phyloP scores from a whole-genome alignment of 1,140 invertebrate species.

The Mamestra configurata region DNA sequence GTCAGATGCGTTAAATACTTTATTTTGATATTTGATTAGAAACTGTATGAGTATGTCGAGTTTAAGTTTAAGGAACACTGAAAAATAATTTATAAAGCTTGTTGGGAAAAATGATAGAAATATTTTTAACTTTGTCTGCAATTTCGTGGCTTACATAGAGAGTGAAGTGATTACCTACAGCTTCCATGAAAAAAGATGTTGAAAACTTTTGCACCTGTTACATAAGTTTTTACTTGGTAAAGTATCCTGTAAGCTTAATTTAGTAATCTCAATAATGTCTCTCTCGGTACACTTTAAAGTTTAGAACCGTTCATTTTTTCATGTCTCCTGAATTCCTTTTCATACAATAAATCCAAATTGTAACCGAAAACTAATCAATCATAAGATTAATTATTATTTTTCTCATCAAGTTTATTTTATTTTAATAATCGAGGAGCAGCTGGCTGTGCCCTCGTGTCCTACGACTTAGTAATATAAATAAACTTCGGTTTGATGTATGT shows the following conservation, averaged over 20 bases:
- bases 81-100: conserved; percentile 32
- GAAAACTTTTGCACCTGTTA: too few species aligned
- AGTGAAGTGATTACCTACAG: neutral
- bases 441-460: conserved; percentile 49
- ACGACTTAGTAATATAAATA: conserved; percentile 47
- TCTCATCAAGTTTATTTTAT: conserved; percentile 14
- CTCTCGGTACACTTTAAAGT: too few species aligned
- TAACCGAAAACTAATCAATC: neutral
- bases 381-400: conserved; percentile 33
- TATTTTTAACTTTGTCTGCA: neutral
- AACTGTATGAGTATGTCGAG: conserved; percentile 21
- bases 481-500: conserved; percentile 59
- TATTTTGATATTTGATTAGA: conserved; percentile 31
- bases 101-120: conserved; percentile 33
- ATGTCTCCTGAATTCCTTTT: too few species aligned
- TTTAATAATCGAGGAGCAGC: conserved; percentile 40
- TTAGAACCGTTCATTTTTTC: neutral
- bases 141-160: neutral
- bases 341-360: too few species aligned
- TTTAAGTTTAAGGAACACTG: neutral
- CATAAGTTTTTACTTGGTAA: too few species aligned
- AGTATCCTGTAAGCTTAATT: too few species aligned
- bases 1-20: conserved; percentile 8
- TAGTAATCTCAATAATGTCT: too few species aligned
- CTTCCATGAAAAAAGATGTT: neutral